phyloP scores from a whole-genome alignment of 2,113 vertebrate species.

The Bagarius yarrelli region DNA sequence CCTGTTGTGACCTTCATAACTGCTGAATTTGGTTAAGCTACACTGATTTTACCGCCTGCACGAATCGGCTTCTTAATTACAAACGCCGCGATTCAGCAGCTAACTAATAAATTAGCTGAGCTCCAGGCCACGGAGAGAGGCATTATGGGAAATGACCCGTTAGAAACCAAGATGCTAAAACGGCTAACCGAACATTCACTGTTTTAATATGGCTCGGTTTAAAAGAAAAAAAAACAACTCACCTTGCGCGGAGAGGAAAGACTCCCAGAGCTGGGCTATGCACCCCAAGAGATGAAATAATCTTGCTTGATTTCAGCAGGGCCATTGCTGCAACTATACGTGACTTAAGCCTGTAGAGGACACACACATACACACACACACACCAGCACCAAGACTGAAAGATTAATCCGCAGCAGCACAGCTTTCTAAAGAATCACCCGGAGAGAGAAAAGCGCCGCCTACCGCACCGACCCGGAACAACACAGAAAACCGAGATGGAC shows the following conservation, averaged over 20 bases:
- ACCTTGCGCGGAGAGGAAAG: constrained; percentile 50
- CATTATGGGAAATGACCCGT: constrained; percentile 1
- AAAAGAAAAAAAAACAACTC: background rate
- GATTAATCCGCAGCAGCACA: background rate
- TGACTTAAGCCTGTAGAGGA: background rate
- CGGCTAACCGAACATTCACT: background rate
- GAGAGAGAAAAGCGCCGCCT: constrained; percentile 40
- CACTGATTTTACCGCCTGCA: background rate
- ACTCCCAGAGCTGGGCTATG: constrained; percentile 42
- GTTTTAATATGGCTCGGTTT: background rate
- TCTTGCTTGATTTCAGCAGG: constrained; percentile 43
- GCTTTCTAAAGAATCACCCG: background rate
- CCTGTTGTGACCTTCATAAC: constrained; percentile 13
- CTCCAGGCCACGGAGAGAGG: background rate
- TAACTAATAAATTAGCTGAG: background rate
- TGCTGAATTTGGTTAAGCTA: background rate
- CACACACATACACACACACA: background rate
- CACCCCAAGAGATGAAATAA: constrained; percentile 29
- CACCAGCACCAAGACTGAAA: background rate
- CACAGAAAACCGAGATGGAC: background rate
- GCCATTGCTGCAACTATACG: constrained; percentile 40
- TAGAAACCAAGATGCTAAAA: background rate
- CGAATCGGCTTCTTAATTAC: background rate
- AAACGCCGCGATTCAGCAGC: background rate
- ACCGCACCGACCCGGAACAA: background rate